phyloP scores from a whole-genome alignment of 53 echinoderm and acorn worm genomes.

The Patiria pectinifera region DNA sequence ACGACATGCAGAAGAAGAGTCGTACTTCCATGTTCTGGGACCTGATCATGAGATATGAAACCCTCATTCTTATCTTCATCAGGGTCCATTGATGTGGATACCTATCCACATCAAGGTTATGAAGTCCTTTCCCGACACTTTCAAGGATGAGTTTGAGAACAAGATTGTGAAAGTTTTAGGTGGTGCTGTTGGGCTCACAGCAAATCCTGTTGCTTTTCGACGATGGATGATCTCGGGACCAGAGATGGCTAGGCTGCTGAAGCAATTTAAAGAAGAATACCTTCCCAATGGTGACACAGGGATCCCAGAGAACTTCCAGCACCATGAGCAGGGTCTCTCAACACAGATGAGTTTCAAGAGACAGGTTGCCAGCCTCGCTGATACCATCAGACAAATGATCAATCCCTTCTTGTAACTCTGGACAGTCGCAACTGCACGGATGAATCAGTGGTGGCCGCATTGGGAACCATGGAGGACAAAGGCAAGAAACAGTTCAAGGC shows the following conservation, averaged over 20 bases:
- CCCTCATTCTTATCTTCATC: constrained; percentile 57
- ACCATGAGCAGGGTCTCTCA: constrained; percentile 61
- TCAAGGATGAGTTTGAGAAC: constrained; percentile 69
- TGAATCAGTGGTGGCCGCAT: constrained; percentile 29
- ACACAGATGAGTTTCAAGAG: constrained; percentile 31
- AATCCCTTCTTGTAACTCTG: constrained; percentile 45
- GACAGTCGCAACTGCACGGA: constrained; percentile 27
- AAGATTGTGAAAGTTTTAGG: constrained; percentile 37
- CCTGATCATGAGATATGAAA: constrained; percentile 40
- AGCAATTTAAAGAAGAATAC: too few relatives aligned
- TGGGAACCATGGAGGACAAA: constrained; percentile 30
- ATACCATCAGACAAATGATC: constrained; percentile 32
- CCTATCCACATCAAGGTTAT: constrained; percentile 55
- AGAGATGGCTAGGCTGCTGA: constrained; percentile 35
- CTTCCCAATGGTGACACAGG: not conserved
- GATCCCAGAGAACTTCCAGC: constrained; percentile 21
- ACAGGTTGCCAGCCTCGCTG: not conserved
- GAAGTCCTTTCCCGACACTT: constrained; percentile 50
- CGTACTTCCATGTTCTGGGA: constrained; percentile 64
- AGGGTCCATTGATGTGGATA: constrained; percentile 40
- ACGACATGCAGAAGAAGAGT: constrained; percentile 56
- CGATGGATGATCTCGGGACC: constrained; percentile 51
- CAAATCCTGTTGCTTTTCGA: constrained; percentile 35
- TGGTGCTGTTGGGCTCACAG: constrained; percentile 49
- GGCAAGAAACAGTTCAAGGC: constrained; percentile 30